phyloP scores from a whole-genome alignment of 2,797 vertebrate genomes.

The Squalus acanthias region DNA sequence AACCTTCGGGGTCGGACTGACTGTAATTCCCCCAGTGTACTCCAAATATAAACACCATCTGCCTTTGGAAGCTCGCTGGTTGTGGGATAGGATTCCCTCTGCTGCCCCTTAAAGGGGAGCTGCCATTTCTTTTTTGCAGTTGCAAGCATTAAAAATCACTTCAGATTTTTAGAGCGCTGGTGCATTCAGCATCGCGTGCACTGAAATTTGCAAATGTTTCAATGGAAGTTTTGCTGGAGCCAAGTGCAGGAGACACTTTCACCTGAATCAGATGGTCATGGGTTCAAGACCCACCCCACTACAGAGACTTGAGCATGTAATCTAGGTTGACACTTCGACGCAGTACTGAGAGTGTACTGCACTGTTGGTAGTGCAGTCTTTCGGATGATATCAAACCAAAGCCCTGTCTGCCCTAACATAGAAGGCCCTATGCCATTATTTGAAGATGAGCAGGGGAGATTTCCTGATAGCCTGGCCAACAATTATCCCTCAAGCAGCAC shows the following conservation, averaged over 20 bases:
- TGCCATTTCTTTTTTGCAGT: neutral
- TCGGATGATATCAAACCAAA: neutral
- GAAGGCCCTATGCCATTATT: neutral
- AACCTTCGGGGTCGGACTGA: neutral
- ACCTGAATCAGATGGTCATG: neutral
- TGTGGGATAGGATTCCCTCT: neutral
- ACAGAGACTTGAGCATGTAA: neutral
- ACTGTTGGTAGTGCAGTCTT: neutral
- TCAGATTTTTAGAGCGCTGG: neutral
- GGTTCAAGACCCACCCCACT: neutral
- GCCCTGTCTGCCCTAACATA: neutral
- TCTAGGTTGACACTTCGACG: neutral
- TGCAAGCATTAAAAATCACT: neutral
- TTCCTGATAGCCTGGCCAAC: neutral
- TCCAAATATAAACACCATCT: neutral
- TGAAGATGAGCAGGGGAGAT: neutral
- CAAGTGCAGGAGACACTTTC: neutral
- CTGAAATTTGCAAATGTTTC: neutral
- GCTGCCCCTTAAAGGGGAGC: neutral
- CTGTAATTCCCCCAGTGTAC: neutral
- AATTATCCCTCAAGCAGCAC: neutral
- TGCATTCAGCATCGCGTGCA: neutral
- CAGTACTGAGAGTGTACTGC: neutral
- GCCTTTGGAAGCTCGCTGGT: neutral
- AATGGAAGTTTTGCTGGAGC: neutral